Evolutionary conservation across 2,113 vertebrate genomes (phyloP), one percentile per base, ranked within the genome.

Genomic region (Epinephelus lanceolatus): DNA sequence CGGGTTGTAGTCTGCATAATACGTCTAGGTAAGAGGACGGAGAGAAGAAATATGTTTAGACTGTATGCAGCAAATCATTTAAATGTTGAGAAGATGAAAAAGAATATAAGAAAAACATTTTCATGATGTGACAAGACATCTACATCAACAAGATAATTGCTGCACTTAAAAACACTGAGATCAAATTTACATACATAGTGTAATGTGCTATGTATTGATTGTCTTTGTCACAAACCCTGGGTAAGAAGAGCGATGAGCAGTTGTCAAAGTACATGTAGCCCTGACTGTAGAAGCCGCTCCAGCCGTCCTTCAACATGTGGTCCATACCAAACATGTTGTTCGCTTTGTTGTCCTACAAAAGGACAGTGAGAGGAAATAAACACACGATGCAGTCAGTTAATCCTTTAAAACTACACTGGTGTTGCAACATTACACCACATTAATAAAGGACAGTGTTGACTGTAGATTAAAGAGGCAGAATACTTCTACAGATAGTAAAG

Each of bases 271-370:
- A n/a, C 59, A 96, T 85, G 76, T 96, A 96, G 81, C 93, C 76
- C 0, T 93, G 96, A 65, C 97, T 96, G 52, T 98, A 98, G 93
- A 94, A 97, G 69, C 98, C 97, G 30, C 93, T 96, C 95, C 97
- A 97, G 78, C 94, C 95, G 0, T 94, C 91, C 66, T 94, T 97
- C 89, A 97, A 71, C 94, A 95, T 97, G 86, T 94, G 90, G 0
- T 96, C 95, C 76, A 91, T 85, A 5, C 95, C 95, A 81, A 99
- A 97, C 92, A 98, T 97, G 63, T 61, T 83, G 5, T 94, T 92
- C 3, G 95, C 95, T 76, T 96, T 95, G 78, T 90, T 96, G 92
- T 97, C 94, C 98, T 99, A 61, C 40, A 85, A 56, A 8, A 49
- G 6, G 52, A 51, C 3, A 49, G 42, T 0, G 40, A 11, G n/a